Percentiles rank a stretch among this genome's conserved stretches.
Conservation (phyloP, 2,888 invertebrate genomes). For the Ernsta delagoae region DNA sequence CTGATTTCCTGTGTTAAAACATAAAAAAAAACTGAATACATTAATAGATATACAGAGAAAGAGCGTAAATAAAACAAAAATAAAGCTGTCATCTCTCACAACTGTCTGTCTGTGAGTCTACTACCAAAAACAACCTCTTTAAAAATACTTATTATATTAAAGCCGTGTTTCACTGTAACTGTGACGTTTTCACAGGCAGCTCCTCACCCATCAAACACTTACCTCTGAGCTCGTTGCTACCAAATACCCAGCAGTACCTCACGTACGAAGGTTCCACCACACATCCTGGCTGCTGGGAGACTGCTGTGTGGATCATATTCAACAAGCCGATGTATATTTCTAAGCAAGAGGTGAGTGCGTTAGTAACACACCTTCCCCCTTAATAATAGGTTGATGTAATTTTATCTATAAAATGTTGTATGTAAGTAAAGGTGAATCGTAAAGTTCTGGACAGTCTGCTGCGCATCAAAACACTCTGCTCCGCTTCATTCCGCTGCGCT, state of each 20-base stretch:
- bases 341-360: conserved; percentile 95
- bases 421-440: too few species aligned
- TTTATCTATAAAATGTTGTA: too few species aligned
- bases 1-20: too few species aligned
- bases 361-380: too few species aligned
- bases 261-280: conserved; percentile 99
- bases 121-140: too few species aligned
- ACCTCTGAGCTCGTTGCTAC: conserved; percentile 93
- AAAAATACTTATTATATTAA: not conserved
- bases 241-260: conserved; percentile 97
- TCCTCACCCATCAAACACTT: conserved; percentile 93
- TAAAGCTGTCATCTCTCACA: too few species aligned
- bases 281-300: conserved; percentile 99
- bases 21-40: too few species aligned
- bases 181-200: conserved; percentile 85
- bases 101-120: too few species aligned
- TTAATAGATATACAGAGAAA: too few species aligned
- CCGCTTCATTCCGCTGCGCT: not conserved
- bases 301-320: conserved; percentile 99
- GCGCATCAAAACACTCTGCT: not conserved
- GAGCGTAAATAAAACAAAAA: too few species aligned
- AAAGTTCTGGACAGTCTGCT: too few species aligned
- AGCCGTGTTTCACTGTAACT: not conserved
- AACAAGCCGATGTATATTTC: conserved; percentile 99
- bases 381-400: too few species aligned